Evolutionary conservation across 2,797 vertebrate genomes (phyloP), one percentile per base, ranked within the genome.

Genomic region (Atherinosoma microstoma): DNA sequence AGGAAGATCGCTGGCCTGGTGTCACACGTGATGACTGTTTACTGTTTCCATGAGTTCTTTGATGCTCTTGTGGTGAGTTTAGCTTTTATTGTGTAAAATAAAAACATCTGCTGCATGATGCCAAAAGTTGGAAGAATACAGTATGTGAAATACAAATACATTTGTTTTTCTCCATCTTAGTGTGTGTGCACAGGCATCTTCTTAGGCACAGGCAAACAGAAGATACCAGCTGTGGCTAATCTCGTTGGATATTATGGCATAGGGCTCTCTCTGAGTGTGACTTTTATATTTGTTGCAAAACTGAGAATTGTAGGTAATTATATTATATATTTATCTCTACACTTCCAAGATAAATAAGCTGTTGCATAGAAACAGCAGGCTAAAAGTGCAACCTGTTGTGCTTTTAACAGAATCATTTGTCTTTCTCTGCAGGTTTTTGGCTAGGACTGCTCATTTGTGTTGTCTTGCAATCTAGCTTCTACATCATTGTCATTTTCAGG

Each of bases 201-300:
- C 80, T 87, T 97, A 64, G 97, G 97, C 15, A 93, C 95, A 0
- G 97, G 97, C 10, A 96, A 95, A 79, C 97, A 98, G 94, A 98
- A 95, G 89, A 89, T 97, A n/a, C 96, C 97, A 0, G 97, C 97
- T 18, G 85, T 97, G 1, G 92, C 95, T 40, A 98, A 98, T 7
- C 86, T 97, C 0, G 8, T 98, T 0, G 95, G 95, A 0, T 98
- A 96, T 82, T 98, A 98, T 0, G 78, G 91, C 73, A 61, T 98
- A 0, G 97, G 97, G 11, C 93, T 99, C 9, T 93, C 97, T 22
- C 30, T 96, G 0, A 92, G 94, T 20, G 85, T 97, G n/a, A 90
- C 94, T 0, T 91, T 99, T 56, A 98, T 96, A 91, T 98, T 98
- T 66, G 93, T 91, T 0, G 94, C 93, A 6, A 89, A 92, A 36